Evolutionary conservation across 1,140 invertebrate species (phyloP).

Genomic region (Drosophila athabasca): DNA sequence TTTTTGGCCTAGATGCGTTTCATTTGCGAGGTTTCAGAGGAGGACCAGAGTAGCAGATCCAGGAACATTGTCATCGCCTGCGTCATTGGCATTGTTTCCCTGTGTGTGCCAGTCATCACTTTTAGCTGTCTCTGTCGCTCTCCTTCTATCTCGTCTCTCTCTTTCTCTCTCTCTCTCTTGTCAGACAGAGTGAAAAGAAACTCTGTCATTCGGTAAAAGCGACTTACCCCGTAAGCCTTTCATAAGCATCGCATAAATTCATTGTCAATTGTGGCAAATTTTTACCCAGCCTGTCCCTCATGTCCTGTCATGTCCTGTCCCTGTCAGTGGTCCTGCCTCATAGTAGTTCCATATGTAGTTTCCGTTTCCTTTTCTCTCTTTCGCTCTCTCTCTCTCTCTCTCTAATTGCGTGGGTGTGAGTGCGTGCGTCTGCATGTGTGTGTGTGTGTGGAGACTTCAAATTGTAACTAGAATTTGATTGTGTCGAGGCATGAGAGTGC

Average conservation of each 20-base stretch:
- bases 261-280: slow-evolving; percentile 79
- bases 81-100: slow-evolving; percentile 7
- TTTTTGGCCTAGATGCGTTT: slow-evolving; percentile 29
- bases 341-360: slow-evolving; percentile 12
- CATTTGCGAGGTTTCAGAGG: slow-evolving; percentile 58
- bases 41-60: too few species aligned
- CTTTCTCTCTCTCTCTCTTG: neutral
- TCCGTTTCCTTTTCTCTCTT: neutral
- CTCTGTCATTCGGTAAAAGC: slow-evolving; percentile 58
- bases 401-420: slow-evolving; percentile 58
- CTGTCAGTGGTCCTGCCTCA: slow-evolving; percentile 1
- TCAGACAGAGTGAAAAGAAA: slow-evolving; percentile 63
- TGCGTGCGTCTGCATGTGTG: slow-evolving; percentile 22
- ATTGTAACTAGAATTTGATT: slow-evolving; percentile 76
- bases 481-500: slow-evolving; percentile 58
- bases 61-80: slow-evolving; percentile 7
- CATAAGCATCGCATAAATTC: slow-evolving; percentile 77
- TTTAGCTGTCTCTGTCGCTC: slow-evolving; percentile 35
- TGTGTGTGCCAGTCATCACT: slow-evolving; percentile 5
- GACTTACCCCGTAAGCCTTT: slow-evolving; percentile 71
- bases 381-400: slow-evolving; percentile 11
- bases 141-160: neutral
- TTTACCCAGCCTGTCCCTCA: slow-evolving; percentile 13
- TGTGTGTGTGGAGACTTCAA: slow-evolving; percentile 38
- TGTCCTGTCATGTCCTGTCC: too few species aligned